Conservation (phyloP, 2,888 invertebrate species). For the Pristionchus mayeri region DNA sequence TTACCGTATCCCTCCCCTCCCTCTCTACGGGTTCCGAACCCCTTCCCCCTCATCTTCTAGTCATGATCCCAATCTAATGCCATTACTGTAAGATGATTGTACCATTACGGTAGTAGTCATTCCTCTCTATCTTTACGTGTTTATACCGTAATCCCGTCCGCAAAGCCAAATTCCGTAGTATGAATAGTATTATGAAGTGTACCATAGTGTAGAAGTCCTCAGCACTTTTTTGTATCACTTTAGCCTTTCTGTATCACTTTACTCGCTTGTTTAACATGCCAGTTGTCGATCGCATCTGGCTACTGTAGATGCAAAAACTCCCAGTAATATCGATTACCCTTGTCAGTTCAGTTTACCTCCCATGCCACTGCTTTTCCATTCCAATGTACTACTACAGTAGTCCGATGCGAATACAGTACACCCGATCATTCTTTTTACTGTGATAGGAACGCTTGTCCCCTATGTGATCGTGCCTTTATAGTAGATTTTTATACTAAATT, state of each 20-base stretch:
- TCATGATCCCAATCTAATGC: slow-evolving; percentile 8
- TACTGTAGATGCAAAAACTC: slow-evolving; percentile 24
- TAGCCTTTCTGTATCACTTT: slow-evolving; percentile 10
- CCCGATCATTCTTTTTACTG: neutral
- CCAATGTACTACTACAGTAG: slow-evolving; percentile 14
- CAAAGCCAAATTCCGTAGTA: slow-evolving; percentile 17
- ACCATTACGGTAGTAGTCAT: neutral
- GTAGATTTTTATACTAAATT: slow-evolving; percentile 11
- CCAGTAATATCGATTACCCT: neutral
- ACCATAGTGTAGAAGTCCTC: neutral
- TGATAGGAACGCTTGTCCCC: slow-evolving; percentile 9
- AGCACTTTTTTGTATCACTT: neutral
- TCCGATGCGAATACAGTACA: neutral
- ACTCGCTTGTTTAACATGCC: neutral
- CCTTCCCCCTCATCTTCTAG: slow-evolving; percentile 5
- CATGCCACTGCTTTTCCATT: slow-evolving; percentile 8
- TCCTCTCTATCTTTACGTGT: slow-evolving; percentile 13
- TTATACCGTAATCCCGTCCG: neutral
- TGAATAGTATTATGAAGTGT: slow-evolving; percentile 1
- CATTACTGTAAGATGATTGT: slow-evolving; percentile 3
- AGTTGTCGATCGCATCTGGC: neutral
- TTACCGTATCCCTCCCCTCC: neutral
- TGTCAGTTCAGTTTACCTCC: slow-evolving; percentile 7
- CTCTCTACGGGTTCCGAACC: slow-evolving; percentile 19
- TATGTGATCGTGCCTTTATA: slow-evolving; percentile 10